These are phyloP conservation scores for Zophobas morio DNA, from an alignment of 1,140 invertebrate species.

Conservation along the genomic window DNA sequence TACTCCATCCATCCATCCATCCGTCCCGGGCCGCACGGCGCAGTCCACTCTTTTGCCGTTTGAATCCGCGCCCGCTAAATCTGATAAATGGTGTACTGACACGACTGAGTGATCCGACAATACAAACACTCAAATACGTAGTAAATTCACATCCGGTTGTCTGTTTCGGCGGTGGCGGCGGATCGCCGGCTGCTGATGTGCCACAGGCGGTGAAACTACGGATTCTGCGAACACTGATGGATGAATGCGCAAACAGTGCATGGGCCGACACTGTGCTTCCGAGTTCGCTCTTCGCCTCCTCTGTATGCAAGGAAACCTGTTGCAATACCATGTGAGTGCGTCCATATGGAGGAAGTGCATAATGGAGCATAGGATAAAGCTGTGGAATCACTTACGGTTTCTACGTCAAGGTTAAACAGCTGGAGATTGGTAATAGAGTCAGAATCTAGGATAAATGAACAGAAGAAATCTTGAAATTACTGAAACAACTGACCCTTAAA, in stretches of 20 bases:
- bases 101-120: constrained; percentile 67
- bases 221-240: constrained; percentile 62
- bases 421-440: too few species aligned
- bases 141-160: constrained; percentile 66
- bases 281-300: constrained; percentile 32
- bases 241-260: constrained; percentile 67
- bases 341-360: not conserved
- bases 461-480: too few species aligned
- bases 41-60: constrained; percentile 12
- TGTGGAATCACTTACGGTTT: too few species aligned
- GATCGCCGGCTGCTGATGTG: constrained; percentile 41
- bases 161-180: constrained; percentile 53
- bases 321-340: constrained; percentile 32
- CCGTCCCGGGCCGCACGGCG: constrained; percentile 26
- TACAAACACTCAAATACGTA: constrained; percentile 68
- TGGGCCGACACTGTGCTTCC: constrained; percentile 57
- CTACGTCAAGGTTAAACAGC: too few species aligned
- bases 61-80: constrained; percentile 55
- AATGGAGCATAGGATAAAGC: too few species aligned
- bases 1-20: constrained; percentile 45
- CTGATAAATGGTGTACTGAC: constrained; percentile 67
- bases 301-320: constrained; percentile 54
- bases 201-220: constrained; percentile 44
- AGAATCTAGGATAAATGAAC: too few species aligned
- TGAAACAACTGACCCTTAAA: too few species aligned